Conservation (phyloP, 2,888 invertebrate genomes). For the Ophion slaviceki region DNA sequence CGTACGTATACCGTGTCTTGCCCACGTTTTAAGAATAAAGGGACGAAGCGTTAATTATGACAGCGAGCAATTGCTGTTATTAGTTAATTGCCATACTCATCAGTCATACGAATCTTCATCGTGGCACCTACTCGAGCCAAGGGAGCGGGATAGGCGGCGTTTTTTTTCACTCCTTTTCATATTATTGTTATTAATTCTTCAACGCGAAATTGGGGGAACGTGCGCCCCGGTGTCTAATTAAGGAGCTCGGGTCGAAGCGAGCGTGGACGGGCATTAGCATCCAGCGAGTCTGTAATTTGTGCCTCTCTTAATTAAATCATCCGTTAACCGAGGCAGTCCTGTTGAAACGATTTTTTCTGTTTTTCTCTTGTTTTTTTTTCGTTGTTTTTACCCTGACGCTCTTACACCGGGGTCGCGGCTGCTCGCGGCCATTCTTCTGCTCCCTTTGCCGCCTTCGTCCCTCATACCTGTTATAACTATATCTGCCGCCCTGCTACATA, state of each 20-base stretch:
- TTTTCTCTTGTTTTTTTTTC: constrained; percentile 43
- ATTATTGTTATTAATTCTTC: constrained; percentile 75
- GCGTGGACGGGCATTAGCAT: constrained; percentile 82
- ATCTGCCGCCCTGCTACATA: constrained; percentile 15
- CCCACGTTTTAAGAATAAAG: constrained; percentile 19
- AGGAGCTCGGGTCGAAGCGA: constrained; percentile 80
- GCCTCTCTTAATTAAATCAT: constrained; percentile 84
- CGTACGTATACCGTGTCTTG: neutral
- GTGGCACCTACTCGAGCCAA: neutral
- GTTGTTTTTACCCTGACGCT: constrained; percentile 67
- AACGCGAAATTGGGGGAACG: constrained; percentile 77
- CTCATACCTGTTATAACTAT: constrained; percentile 19
- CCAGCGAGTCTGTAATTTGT: constrained; percentile 83
- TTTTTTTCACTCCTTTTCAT: neutral
- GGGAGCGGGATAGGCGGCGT: neutral
- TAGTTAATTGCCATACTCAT: constrained; percentile 59
- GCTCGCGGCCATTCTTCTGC: constrained; percentile 70
- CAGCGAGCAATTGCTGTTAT: constrained; percentile 45
- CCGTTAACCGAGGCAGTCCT: constrained; percentile 81
- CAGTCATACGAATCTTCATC: constrained; percentile 33
- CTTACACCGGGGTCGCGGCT: constrained; percentile 58
- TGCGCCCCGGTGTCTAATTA: constrained; percentile 77
- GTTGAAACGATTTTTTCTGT: constrained; percentile 60
- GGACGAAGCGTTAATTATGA: constrained; percentile 33
- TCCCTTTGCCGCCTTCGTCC: constrained; percentile 58